Evolutionary conservation across 35 echinoderm and acorn worm species (phyloP), one percentile per base, ranked within the genome.

Genomic region (Apostichopus parvimensis): DNA sequence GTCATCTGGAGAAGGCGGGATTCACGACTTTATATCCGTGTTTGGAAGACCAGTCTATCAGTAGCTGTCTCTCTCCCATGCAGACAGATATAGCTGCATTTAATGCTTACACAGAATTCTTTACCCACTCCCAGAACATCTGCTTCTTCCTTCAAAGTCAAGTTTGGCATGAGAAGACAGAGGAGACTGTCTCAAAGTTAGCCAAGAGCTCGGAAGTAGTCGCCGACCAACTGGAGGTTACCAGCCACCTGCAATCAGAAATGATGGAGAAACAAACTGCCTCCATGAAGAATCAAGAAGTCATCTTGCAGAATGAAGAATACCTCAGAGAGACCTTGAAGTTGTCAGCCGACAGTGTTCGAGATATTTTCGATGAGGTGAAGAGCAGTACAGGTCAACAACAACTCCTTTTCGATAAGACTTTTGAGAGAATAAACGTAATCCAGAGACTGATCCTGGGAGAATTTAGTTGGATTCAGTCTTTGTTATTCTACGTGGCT

Each of bases 81-180:
- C 53, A 79, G 24, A 91, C 20, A 9, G 87, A 95, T 60, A 79
- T 57, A 23, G 87, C 82, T 5, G 93, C 93, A 1, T 99, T 96
- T 89, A 99, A 96, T 92, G 95, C 93, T 0, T 99, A 99, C 92
- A 99, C 97, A 24, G 95, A 93, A 76, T 99, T 99, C 93, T 96
- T 96, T 87, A 99, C 97, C 1, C 97, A 99, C 91, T 96, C 97
- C 18, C 97, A 99, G 34, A 96, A 99, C 75, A 99, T 99, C 65
- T 99, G 97, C 89, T 99, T 96, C 83, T 99, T 94, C 57, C 89
- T 99, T 6, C 97, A 96, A 80, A 99, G 89, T 85, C 97, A 99
- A 92, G 95, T 96, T 8, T 99, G 97, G 97, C 97, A 99, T 20
- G 92, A 99, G 93, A 79, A 92, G 53, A 99, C 97, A 0, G 97